phyloP scores from a whole-genome alignment of 2,888 invertebrate genomes.

The Lissocephala sabroskyi region DNA sequence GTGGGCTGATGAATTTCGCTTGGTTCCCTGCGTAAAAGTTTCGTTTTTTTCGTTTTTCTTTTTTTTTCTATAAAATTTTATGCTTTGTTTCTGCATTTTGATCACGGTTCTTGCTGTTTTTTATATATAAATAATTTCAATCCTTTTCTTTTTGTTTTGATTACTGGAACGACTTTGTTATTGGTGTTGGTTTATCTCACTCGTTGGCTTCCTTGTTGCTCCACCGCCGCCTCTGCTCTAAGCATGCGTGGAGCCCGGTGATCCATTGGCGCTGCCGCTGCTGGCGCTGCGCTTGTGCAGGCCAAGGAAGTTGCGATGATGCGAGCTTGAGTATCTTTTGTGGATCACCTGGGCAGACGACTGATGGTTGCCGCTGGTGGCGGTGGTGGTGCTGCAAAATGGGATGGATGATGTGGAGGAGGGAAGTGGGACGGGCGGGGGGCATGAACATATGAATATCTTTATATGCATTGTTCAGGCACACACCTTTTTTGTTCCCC shows the following conservation, averaged over 20 bases:
- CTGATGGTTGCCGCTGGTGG: constrained; percentile 3
- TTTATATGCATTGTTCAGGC: constrained; percentile 76
- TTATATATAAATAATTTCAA: constrained; percentile 26
- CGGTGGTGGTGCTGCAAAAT: constrained; percentile 17
- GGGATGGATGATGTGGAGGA: neutral
- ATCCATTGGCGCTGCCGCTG: constrained; percentile 7
- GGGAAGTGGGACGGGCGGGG: neutral
- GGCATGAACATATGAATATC: constrained; percentile 37
- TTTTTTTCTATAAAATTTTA: constrained; percentile 54
- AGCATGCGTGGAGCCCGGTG: constrained; percentile 9
- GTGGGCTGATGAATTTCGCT: too few species aligned
- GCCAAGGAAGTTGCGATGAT: too few species aligned
- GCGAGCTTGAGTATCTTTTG: constrained; percentile 14
- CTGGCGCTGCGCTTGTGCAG: constrained; percentile 22
- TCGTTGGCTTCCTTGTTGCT: constrained; percentile 23
- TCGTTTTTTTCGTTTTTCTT: constrained; percentile 17
- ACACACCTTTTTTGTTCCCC: constrained; percentile 75
- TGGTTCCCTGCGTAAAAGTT: neutral
- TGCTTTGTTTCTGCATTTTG: constrained; percentile 49
- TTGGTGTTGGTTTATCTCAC: constrained; percentile 33
- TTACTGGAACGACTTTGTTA: constrained; percentile 57
- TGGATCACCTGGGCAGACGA: too few species aligned
- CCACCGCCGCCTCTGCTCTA: constrained; percentile 1
- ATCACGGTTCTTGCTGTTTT: constrained; percentile 60
- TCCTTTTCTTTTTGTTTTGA: constrained; percentile 30